Evolutionary conservation across 2,888 invertebrate genomes (phyloP).

Genomic region (Pristionchus fissidentatus): DNA sequence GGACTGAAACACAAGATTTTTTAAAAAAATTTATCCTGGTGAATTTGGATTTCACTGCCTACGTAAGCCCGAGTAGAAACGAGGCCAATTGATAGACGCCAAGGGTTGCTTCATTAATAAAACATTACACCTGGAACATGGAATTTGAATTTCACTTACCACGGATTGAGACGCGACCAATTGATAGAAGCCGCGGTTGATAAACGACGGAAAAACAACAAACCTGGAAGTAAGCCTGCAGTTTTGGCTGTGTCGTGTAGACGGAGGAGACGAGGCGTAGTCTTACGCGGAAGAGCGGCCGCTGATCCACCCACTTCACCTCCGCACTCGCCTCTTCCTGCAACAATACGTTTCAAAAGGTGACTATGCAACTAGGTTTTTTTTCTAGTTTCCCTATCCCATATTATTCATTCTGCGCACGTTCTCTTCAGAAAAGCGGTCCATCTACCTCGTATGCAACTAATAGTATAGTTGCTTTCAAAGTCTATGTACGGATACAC

Average conservation of each 20-base stretch:
- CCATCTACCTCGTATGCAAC: too few relatives aligned
- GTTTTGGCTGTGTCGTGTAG: slow-evolving; percentile 80
- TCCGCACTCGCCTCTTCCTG: slow-evolving; percentile 87
- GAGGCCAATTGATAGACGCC: too few relatives aligned
- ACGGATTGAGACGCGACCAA: too few relatives aligned
- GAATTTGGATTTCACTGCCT: too few relatives aligned
- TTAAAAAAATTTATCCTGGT: too few relatives aligned
- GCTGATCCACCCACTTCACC: slow-evolving; percentile 92
- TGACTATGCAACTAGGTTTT: neutral
- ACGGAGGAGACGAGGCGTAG: slow-evolving; percentile 91
- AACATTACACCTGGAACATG: neutral
- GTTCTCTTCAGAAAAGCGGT: too few relatives aligned
- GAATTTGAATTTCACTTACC: too few relatives aligned
- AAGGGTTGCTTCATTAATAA: neutral
- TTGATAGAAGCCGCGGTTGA: too few relatives aligned
- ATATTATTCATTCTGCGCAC: neutral
- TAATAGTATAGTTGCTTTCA: too few relatives aligned
- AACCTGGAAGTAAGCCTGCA: slow-evolving; percentile 70
- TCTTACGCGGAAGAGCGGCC: slow-evolving; percentile 88
- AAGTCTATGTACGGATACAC: too few relatives aligned
- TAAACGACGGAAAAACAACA: slow-evolving; percentile 69
- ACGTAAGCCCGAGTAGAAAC: too few relatives aligned
- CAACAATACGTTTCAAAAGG: slow-evolving; percentile 50
- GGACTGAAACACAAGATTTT: slow-evolving; percentile 30
- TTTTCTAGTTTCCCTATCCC: too few relatives aligned